phyloP scores from a whole-genome alignment of 2,888 invertebrate species.

The Phoenoteleia sp. region DNA sequence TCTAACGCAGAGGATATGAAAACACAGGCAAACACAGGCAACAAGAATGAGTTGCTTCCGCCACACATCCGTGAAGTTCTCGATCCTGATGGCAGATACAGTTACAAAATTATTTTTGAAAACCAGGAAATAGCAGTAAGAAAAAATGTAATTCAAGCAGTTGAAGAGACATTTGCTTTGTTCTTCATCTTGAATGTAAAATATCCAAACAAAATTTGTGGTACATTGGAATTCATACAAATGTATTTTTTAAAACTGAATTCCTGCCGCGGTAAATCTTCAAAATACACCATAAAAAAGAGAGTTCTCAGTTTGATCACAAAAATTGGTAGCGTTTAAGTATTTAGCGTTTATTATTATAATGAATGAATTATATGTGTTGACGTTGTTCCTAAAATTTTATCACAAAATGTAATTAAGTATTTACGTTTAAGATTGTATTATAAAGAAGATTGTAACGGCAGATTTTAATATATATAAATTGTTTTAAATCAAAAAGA shows the following conservation, averaged over 20 bases:
- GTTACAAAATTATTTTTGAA: not conserved
- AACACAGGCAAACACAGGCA: no score
- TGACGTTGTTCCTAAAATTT: no score
- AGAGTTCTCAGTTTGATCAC: conserved; percentile 12
- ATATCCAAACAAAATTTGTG: conserved; percentile 3
- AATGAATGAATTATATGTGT: no score
- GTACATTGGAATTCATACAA: conserved; percentile 1
- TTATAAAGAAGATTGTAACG: no score
- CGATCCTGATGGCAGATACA: not conserved
- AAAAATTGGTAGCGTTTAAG: conserved; percentile 13
- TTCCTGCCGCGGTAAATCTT: not conserved
- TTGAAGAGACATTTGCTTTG: conserved; percentile 15
- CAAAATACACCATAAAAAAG: not conserved
- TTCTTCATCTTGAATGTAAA: conserved; percentile 15
- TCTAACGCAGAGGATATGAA: no score
- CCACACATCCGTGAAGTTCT: not conserved
- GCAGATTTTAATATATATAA: no score
- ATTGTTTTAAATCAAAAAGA: no score
- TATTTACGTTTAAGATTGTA: no score
- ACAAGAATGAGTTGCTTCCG: no score
- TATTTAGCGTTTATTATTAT: no score
- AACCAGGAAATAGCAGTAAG: not conserved
- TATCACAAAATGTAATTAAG: no score
- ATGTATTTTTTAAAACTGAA: conserved; percentile 26
- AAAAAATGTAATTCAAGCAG: not conserved